Evolutionary conservation across 2,113 vertebrate species (phyloP), one percentile per base, ranked within the genome.

Genomic region (Elaphurus davidianus): DNA sequence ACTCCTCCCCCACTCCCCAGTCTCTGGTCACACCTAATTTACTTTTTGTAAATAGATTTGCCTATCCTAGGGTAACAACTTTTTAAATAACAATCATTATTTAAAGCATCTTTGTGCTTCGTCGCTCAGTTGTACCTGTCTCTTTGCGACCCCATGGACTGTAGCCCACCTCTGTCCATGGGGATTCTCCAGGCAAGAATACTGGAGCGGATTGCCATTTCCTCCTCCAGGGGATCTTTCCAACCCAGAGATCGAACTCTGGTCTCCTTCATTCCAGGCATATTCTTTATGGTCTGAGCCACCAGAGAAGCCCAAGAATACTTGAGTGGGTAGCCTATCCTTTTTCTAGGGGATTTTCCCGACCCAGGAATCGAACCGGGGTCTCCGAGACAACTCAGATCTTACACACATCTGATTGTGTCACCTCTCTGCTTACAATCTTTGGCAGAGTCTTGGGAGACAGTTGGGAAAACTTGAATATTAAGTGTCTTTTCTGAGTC

Each of bases 401-500:
- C 36, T 52, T 93, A 89, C 15, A 3, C 52, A 54, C 62, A 74
- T 88, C 27, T 83, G 33, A 47, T 27, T 19, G 7, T 30, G 17
- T 67, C 74, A 96, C 50, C 27, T 87, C 67, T 71, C 14, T 91
- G 54, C n/a, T 55, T 94, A 91, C 87, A 87, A 55, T 67, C 25
- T 92, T 94, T 95, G n/a, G 83, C 43, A 82, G 15, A 87, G 54
- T 78, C 62, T 97, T 94, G 94, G 19, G n/a, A 94, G 81, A 62
- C 25, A 94, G 13, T 88, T 96, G 55, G 60, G 55, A 76, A 82
- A 97, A 60, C 21, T 40, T 96, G 81, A 97, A 84, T 86, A 95
- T 52, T 74, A 36, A 21, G n/a, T 74, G 19, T 40, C 67, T 74
- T 74, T 74, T 40, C 76, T 89, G 71, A 79, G n/a, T 83, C 83